Conservation (phyloP, 2,888 invertebrate species). For the Aphelenchoides bicaudatus region DNA sequence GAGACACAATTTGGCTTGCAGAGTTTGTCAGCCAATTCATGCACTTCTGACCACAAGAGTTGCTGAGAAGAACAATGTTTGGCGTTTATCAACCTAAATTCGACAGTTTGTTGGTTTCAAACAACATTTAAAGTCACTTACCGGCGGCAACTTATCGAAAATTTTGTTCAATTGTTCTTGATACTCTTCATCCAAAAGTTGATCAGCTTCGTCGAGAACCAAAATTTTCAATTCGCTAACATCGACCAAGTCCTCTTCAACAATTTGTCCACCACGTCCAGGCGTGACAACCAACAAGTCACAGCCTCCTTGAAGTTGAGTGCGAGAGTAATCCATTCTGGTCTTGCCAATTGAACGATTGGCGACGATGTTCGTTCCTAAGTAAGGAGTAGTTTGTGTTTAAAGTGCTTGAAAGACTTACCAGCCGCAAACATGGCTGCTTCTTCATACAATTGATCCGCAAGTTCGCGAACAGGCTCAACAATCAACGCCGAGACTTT, state of each 20-base stretch:
- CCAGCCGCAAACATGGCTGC: background rate
- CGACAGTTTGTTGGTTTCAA: no score
- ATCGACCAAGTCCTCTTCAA: conserved; percentile 41
- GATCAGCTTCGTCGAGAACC: conserved; percentile 78
- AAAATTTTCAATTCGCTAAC: conserved; percentile 68
- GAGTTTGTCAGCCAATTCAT: conserved; percentile 7
- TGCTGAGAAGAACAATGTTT: conserved; percentile 43
- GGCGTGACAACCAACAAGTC: conserved; percentile 64
- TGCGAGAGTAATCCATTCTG: background rate
- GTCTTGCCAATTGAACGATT: conserved; percentile 21
- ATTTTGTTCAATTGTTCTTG: conserved; percentile 27
- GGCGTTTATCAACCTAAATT: conserved; percentile 38
- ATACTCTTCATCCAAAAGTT: conserved; percentile 71
- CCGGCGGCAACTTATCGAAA: conserved; percentile 25
- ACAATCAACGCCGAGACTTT: background rate
- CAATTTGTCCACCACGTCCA: conserved; percentile 20
- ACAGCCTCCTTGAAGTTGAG: conserved; percentile 64
- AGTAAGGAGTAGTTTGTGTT: no score
- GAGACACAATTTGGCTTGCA: conserved; percentile 16
- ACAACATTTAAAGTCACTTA: conserved; percentile 17
- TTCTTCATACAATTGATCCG: background rate
- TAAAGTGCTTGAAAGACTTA: no score
- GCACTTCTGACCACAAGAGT: conserved; percentile 30
- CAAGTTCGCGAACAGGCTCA: background rate
- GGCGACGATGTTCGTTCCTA: conserved; percentile 18